Percentiles rank a stretch among this genome's conserved stretches.
Evolutionary conservation across 2,797 vertebrate species (phyloP).

Genomic region (Dendrocincla fuliginosa): DNA sequence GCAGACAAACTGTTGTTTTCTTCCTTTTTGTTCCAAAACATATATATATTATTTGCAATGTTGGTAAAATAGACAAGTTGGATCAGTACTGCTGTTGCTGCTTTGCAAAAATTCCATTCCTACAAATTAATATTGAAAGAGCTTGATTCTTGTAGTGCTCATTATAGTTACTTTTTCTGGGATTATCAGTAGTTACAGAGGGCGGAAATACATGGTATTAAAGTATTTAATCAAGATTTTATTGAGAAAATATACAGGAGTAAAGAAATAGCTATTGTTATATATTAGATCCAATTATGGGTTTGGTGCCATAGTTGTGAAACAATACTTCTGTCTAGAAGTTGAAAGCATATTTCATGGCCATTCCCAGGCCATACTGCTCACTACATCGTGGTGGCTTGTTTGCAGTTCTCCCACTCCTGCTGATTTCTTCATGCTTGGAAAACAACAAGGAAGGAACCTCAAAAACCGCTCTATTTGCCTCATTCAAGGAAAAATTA

Average conservation of each 20-base stretch:
- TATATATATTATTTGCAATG: not conserved
- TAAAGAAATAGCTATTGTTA: not conserved
- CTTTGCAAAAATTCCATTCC: not conserved
- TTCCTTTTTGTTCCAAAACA: not conserved
- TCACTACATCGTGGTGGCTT: not conserved
- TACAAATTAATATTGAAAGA: not conserved
- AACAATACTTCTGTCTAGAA: not conserved
- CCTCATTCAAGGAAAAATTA: not conserved
- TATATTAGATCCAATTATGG: not conserved
- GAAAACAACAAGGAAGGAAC: not conserved
- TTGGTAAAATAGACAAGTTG: not conserved
- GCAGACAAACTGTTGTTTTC: not conserved
- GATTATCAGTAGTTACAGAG: not conserved
- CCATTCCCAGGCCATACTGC: not conserved
- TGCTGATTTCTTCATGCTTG: not conserved
- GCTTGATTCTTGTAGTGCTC: not conserved
- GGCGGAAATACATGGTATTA: not conserved
- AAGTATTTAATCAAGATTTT: not conserved
- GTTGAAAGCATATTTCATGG: not conserved
- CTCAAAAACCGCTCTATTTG: fast-evolving
- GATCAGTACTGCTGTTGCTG: not conserved
- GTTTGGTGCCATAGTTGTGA: not conserved
- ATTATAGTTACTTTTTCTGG: not conserved
- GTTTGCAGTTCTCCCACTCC: fast-evolving
- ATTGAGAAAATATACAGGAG: not conserved